Evolutionary conservation across 2,113 vertebrate species (phyloP).

Genomic region (Megaceryle torquata): DNA sequence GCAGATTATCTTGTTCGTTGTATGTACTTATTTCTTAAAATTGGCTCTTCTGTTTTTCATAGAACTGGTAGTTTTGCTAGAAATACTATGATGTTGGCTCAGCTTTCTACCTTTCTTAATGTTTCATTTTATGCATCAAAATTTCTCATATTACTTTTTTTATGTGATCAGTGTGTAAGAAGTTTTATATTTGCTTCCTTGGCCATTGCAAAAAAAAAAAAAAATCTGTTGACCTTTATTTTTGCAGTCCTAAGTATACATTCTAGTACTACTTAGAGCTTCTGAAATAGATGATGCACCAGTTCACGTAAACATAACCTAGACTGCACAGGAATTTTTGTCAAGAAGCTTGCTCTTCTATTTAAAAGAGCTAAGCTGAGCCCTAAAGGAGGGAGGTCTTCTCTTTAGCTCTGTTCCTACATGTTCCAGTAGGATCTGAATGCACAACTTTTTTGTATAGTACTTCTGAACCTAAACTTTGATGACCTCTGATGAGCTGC

Average conservation of each 20-base stretch:
- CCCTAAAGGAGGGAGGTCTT: not conserved
- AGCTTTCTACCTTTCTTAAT: not conserved
- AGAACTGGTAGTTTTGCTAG: not conserved
- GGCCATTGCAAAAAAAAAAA: not conserved
- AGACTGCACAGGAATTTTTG: not conserved
- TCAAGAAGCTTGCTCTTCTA: not conserved
- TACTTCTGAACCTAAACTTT: not conserved
- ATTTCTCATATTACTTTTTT: not conserved
- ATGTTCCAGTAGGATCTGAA: not conserved
- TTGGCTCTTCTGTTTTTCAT: not conserved
- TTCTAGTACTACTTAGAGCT: not conserved
- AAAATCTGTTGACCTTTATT: not conserved
- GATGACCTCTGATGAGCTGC: constrained; percentile 2
- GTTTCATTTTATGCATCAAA: not conserved
- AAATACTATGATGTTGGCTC: not conserved
- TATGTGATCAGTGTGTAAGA: not conserved
- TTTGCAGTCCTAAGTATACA: not conserved
- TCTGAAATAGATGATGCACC: not conserved
- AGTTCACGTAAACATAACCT: not conserved
- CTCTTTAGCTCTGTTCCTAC: not conserved
- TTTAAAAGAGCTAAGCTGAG: constrained; percentile 32
- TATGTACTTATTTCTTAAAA: not conserved
- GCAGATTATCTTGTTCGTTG: not conserved
- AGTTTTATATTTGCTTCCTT: not conserved
- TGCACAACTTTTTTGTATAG: not conserved